These are phyloP conservation scores for Asarcornis scutulata DNA, from an alignment of 2,113 vertebrate species.

Conservation along the genomic window DNA sequence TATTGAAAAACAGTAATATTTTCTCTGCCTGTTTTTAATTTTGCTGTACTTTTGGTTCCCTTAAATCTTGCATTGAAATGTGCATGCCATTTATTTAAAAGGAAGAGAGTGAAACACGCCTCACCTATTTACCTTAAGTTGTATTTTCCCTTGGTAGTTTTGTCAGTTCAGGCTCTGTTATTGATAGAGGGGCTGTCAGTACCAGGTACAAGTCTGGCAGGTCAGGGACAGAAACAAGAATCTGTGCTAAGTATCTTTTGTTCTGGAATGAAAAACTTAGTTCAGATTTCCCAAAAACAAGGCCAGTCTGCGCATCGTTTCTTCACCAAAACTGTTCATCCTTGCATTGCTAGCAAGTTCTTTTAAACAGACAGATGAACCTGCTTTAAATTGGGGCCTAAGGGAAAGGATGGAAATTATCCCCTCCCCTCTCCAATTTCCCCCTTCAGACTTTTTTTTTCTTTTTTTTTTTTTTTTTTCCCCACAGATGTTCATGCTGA, in stretches of 20 bases:
- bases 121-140: fast-evolving
- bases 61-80: not conserved
- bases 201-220: not conserved
- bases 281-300: not conserved
- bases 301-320: not conserved
- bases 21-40: not conserved
- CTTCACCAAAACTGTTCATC: not conserved
- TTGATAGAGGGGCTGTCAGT: not conserved
- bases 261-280: not conserved
- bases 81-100: not conserved
- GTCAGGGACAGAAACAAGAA: not conserved
- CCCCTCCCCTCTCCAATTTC: constrained; percentile 26
- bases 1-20: not conserved
- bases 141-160: not conserved
- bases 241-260: not conserved
- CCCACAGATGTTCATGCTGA: constrained; percentile 53
- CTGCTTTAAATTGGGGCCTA: constrained; percentile 21
- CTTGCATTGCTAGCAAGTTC: not conserved
- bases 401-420: constrained; percentile 16
- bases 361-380: constrained; percentile 36
- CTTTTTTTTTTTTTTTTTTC: no score
- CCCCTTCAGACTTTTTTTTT: constrained; percentile 37
- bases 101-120: not conserved
- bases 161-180: not conserved
- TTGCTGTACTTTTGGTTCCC: not conserved